Evolutionary conservation across 1,140 invertebrate species (phyloP).

Genomic region (Lepidurus apus): DNA sequence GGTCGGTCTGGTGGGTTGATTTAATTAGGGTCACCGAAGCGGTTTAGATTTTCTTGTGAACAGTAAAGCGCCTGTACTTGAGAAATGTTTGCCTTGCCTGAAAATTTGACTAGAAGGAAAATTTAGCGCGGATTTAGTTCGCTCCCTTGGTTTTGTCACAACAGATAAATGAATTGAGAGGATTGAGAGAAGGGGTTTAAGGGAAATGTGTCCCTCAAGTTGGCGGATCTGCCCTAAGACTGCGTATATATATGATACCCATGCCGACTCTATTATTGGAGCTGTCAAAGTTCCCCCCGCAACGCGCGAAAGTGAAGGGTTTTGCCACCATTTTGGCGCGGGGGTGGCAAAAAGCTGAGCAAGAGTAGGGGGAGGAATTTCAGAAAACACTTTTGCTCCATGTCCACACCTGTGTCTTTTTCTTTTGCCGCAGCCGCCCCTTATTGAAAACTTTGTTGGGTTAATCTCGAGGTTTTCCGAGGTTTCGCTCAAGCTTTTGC

Average conservation of each 20-base stretch:
- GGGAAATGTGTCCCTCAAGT: not conserved
- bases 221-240: no score
- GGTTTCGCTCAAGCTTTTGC: slow-evolving; percentile 8
- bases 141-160: slow-evolving; percentile 6
- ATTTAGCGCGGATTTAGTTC: not conserved
- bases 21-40: no score
- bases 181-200: not conserved
- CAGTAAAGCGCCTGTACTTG: no score
- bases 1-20: no score
- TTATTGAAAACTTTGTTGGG: slow-evolving; percentile 22
- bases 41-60: no score
- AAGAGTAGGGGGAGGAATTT: not conserved
- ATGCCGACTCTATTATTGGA: slow-evolving; percentile 19
- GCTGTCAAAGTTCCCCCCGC: not conserved
- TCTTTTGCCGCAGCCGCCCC: slow-evolving; percentile 7
- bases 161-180: not conserved
- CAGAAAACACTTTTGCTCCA: slow-evolving; percentile 5
- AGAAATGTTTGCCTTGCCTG: no score
- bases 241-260: not conserved
- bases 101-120: no score
- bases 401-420: slow-evolving; percentile 18
- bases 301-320: no score
- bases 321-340: not conserved
- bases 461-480: not conserved
- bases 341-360: slow-evolving; percentile 2